phyloP scores from a whole-genome alignment of 2,888 invertebrate species.

The Microchrysa polita region DNA sequence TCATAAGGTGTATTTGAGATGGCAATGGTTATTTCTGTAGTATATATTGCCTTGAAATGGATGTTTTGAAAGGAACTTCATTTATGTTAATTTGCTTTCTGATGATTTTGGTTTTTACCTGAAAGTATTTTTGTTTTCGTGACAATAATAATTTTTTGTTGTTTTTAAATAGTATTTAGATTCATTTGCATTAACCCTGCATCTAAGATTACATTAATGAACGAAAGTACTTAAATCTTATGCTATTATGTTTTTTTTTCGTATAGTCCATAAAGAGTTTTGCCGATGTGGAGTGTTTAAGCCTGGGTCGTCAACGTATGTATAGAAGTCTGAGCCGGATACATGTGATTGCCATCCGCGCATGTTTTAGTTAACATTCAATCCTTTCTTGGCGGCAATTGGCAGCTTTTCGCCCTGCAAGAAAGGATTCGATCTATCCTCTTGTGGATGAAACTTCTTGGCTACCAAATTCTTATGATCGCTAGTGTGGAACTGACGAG shows the following conservation, averaged over 20 bases:
- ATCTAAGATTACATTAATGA: conserved; percentile 26
- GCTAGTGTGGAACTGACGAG: conserved; percentile 64
- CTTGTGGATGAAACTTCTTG: conserved; percentile 76
- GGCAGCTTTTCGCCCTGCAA: conserved; percentile 84
- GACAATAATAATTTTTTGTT: conserved; percentile 28
- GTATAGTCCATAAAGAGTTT: conserved; percentile 35
- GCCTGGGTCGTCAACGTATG: conserved; percentile 40
- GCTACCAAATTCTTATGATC: conserved; percentile 79
- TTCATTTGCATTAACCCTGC: conserved; percentile 1
- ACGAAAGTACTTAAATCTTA: conserved; percentile 37
- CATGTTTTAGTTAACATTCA: conserved; percentile 69
- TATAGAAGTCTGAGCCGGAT: conserved; percentile 1
- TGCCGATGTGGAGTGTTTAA: conserved; percentile 11
- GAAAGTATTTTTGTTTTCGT: conserved; percentile 26
- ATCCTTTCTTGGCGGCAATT: conserved; percentile 93
- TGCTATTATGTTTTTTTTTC: conserved; percentile 24
- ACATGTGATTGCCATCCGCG: background rate
- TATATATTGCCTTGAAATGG: conserved; percentile 17
- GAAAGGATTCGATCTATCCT: conserved; percentile 72
- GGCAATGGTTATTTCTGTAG: background rate
- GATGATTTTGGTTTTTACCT: conserved; percentile 23
- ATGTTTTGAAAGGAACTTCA: conserved; percentile 34
- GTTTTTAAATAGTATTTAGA: conserved; percentile 16
- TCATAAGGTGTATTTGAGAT: background rate
- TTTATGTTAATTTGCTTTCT: conserved; percentile 16